phyloP scores from a whole-genome alignment of 1,140 invertebrate genomes.

The Drosophila lini region DNA sequence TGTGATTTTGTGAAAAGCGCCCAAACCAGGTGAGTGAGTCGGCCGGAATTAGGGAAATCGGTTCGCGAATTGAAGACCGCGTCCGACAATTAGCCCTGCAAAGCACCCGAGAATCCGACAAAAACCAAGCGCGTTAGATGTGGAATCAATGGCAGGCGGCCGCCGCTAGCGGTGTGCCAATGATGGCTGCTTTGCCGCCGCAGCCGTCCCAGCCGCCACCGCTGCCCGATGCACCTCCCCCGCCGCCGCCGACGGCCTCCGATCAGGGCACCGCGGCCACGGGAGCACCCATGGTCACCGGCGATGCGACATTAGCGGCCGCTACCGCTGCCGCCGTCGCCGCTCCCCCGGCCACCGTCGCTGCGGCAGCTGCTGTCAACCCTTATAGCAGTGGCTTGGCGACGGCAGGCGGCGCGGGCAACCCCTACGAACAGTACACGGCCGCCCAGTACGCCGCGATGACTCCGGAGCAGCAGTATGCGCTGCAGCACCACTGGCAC shows the following conservation, averaged over 20 bases:
- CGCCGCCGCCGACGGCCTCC: constrained; percentile 47
- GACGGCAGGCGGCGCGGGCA: constrained; percentile 24
- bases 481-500: constrained; percentile 91
- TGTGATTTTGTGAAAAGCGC: constrained; percentile 5
- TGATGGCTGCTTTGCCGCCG: constrained; percentile 46
- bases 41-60: background rate
- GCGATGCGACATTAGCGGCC: background rate
- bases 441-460: constrained; percentile 88
- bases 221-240: constrained; percentile 67
- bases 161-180: constrained; percentile 32
- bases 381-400: constrained; percentile 52
- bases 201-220: constrained; percentile 69
- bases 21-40: background rate
- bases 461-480: constrained; percentile 80
- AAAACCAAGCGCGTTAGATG: constrained; percentile 39
- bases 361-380: constrained; percentile 16
- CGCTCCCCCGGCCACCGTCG: background rate
- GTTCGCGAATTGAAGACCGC: background rate
- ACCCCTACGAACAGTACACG: constrained; percentile 86
- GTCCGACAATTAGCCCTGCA: too few relatives aligned
- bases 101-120: background rate
- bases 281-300: background rate
- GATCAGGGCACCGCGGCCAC: constrained; percentile 18
- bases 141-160: constrained; percentile 72
- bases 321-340: background rate